These are phyloP conservation scores for Cygnus olor DNA, from an alignment of 2,797 vertebrate species.

Conservation along the genomic window DNA sequence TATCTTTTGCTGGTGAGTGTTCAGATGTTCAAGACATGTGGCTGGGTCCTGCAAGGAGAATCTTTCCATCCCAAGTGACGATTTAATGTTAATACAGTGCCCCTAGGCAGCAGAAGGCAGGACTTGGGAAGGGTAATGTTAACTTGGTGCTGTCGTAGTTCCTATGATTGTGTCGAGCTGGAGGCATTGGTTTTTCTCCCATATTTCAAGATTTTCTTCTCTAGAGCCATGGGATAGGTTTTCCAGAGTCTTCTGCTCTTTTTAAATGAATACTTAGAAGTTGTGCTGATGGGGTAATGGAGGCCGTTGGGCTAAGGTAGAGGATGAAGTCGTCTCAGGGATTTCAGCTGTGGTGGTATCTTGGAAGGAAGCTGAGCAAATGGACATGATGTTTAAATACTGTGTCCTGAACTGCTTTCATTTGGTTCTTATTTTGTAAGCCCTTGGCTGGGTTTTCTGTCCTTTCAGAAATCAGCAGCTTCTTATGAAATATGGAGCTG, in stretches of 20 bases:
- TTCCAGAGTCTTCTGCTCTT: background rate
- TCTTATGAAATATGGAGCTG: constrained; percentile 70
- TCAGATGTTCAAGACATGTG: fast-evolving
- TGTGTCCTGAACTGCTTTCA: constrained; percentile 59
- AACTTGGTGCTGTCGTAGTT: background rate
- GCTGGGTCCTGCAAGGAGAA: background rate
- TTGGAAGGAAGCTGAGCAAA: constrained; percentile 50
- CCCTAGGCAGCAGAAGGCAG: background rate
- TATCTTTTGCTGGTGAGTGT: background rate
- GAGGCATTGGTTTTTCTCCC: background rate
- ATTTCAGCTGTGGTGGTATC: background rate
- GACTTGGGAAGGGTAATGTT: background rate
- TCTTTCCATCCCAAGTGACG: background rate
- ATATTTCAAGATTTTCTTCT: background rate
- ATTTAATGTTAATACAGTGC: background rate
- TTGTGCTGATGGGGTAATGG: background rate
- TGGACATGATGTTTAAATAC: constrained; percentile 21
- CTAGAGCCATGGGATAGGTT: background rate
- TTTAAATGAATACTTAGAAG: background rate
- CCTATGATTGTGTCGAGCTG: background rate
- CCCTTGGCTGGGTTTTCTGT: constrained; percentile 64
- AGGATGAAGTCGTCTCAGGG: background rate
- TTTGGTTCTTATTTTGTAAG: constrained; percentile 67
- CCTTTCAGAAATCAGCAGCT: constrained; percentile 67
- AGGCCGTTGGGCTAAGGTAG: background rate